Base-by-base conservation (phyloP, 2,888 invertebrate species). In the Magallana nippona region DNA sequence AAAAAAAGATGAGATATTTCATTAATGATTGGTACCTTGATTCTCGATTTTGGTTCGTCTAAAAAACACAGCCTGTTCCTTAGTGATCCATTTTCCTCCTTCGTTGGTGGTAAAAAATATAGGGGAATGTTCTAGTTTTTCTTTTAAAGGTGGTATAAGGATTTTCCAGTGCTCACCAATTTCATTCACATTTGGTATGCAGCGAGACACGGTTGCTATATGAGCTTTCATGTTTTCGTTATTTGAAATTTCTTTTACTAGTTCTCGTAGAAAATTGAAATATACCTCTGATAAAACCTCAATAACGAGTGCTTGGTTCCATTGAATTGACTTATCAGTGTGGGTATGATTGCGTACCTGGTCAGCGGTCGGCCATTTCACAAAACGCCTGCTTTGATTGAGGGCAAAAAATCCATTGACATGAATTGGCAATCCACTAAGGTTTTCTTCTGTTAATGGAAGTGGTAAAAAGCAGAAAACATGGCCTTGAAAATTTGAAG, bases 381-480 rank as follows among this genome's bases (percentile, higher is more conserved):
- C 83, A 83, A 92, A 91, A 27, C 92, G 89, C 22, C 93, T 88
- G 85, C 92, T 93, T 79, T 92, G 92, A 78, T 90, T 92, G 11
- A 93, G 83, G 8, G 92, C 91, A 87, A 93, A 93, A 85, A 89
- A 92, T 10, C 93, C 93, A 86, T 93, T 93, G 17, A 93, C 90
- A 86, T 93, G 93, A 5, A 93, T 89, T 1, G 93, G 93, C 15
- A 93, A 89, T 10, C 93, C 93, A 2, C 93, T 92, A n/a, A 89
- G 86, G 78, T 88, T 89, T 77, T 89, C 85, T 10, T 87, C 85
- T 80, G 91, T 91, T 58, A 88, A 80, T 5, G 93, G 92, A 22
- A 94, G 89, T n/a, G 94, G 94, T 22, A 93, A 87, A 83, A 93
- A 93, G 83, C 93, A 93, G 85, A 92, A 93, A 8, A 93, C 87